A percentile compares a stretch with the other conserved stretches of the same genome.
Conservation (phyloP, 2,888 invertebrate species). For the Stenichneumon culpator region DNA sequence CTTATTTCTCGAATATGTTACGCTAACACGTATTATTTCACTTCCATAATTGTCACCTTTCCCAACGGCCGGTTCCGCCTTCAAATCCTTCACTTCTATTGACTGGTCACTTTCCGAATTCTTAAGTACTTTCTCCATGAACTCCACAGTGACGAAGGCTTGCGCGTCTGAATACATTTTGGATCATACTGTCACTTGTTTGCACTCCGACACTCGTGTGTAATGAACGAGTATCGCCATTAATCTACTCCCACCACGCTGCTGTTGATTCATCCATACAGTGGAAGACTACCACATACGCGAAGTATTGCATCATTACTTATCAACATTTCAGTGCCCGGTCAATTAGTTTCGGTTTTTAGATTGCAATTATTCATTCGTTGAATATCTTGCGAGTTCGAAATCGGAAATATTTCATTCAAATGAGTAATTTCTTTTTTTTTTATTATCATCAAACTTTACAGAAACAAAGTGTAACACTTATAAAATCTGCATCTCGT, state of each 20-base stretch:
- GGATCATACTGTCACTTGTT: not conserved
- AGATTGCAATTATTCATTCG: not conserved
- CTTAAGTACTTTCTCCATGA: constrained; percentile 76
- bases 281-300: too few relatives aligned
- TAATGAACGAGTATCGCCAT: too few relatives aligned
- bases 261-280: too few relatives aligned
- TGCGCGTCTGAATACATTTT: constrained; percentile 51
- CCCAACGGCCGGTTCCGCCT: constrained; percentile 76
- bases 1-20: constrained; percentile 70
- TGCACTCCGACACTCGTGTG: too few relatives aligned
- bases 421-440: not conserved
- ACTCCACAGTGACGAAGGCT: constrained; percentile 76
- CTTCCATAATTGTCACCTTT: constrained; percentile 83
- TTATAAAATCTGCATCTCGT: too few relatives aligned
- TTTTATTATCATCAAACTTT: too few relatives aligned
- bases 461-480: too few relatives aligned
- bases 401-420: not conserved
- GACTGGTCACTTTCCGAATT: constrained; percentile 74
- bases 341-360: not conserved
- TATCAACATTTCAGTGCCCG: not conserved
- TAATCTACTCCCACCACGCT: too few relatives aligned
- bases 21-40: constrained; percentile 77
- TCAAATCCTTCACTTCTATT: constrained; percentile 75
- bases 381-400: not conserved
- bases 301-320: not conserved